phyloP scores from a whole-genome alignment of 2,797 vertebrate genomes.

The Sarcoramphus papa region DNA sequence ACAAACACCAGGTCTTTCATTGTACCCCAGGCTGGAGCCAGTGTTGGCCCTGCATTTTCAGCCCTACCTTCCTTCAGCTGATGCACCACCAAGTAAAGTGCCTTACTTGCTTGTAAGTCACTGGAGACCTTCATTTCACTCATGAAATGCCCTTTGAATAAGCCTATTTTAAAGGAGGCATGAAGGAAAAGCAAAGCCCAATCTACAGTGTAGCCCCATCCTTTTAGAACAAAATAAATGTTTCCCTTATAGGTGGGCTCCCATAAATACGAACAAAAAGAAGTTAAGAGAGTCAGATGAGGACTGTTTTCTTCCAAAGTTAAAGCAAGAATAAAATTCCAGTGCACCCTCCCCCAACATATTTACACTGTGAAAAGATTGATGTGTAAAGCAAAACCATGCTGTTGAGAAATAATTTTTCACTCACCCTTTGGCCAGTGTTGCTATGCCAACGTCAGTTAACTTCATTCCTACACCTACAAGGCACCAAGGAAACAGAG shows the following conservation, averaged over 20 bases:
- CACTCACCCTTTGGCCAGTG: conserved; percentile 92
- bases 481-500: conserved; percentile 35
- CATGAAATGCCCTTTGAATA: background rate
- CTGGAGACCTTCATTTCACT: background rate
- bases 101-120: background rate
- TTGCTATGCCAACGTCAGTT: conserved; percentile 98
- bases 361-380: background rate
- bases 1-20: background rate
- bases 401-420: background rate
- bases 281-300: background rate
- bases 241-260: background rate
- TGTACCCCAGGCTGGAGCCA: background rate
- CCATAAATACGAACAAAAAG: background rate
- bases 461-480: conserved; percentile 96
- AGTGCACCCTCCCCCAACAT: background rate
- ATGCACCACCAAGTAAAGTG: background rate
- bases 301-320: background rate
- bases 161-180: background rate
- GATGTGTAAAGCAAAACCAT: background rate
- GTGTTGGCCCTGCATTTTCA: background rate
- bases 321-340: background rate
- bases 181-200: background rate
- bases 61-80: background rate
- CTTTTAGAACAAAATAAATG: background rate
- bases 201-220: background rate